Evolutionary conservation across 30 jellyfish, hydroid and myxozoan genomes (phyloP), one percentile per base, ranked within the genome.

Genomic region (Aurelia aurita): DNA sequence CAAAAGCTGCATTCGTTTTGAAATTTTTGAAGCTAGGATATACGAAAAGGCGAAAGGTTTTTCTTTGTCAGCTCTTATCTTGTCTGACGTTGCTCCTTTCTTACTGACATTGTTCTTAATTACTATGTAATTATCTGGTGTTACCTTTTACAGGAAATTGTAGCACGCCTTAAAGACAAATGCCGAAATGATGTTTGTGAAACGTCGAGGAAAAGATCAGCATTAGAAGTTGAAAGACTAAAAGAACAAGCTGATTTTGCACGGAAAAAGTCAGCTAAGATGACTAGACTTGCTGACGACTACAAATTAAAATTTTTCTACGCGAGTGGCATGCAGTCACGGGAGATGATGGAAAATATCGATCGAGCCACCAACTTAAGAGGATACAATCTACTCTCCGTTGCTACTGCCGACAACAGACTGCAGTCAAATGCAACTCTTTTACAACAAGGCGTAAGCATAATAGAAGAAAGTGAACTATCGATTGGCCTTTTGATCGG

Each of bases 361-460:
- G 82, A 43, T 22, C 46, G 43, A 35, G 82, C 82, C 19, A 14
- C n/a, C 45, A 32, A 32, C 39, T 43, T 31, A 15, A 26, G 66
- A 28, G 82, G 66, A 0, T 70, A 70, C 61, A 70, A 44, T 44
- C 51, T 70, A 45, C 82, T 70, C 10, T 43, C 82, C 4, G 13
- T 70, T 62, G 82, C 82, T 14, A 70, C 66, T 8, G 16, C 23
- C 25, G 82, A 70, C 34, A 70, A 22, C 34, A 62, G 66, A 14
- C 45, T 70, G 4, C 82, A 70, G 69, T 45, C 82, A 15, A 70
- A 70, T 9, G 51, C 61, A 8, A 12, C 31, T 1, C 31, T 70
- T 4, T 44, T 70, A 10, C 34, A 68, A 57, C 82, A 70, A 70
- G 82, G 82, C n/a, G 22, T 70, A 0, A 70, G 82, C n/a, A 13